Evolutionary conservation across 2,888 invertebrate species (phyloP), one percentile per base, ranked within the genome.

Genomic region (Podabrus alpinus): DNA sequence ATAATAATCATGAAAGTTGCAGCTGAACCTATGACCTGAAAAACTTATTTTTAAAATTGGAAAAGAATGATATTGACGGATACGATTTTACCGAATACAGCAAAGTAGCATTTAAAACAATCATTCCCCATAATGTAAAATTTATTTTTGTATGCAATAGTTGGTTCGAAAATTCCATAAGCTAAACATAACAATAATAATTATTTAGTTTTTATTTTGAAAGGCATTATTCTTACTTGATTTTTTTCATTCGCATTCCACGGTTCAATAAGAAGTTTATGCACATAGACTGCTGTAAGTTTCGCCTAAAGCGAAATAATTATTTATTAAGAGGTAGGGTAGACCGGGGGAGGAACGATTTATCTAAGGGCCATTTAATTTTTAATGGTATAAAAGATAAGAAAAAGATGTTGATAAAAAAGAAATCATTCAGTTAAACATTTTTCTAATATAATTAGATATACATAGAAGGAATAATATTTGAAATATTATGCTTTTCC

Each of bases 1-100:
- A 68, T 68, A 45, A 68, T 68, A n/a, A 16, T 59, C 13, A 68
- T 17, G 59, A 25, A 68, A 7, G 45, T 68, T 68, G 68, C 62
- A 64, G 62, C 62, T 19, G 62, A 64, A 17, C 62, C 21, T 19
- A 64, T 64, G 11, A 64, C 21, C 62, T 64, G 5, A 2, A 21
- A 64, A 19, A 24, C 7, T 64, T 19, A 64, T 19, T 19, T 64
- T 64, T 19, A 64, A 19, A 64, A 64, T 64, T 13, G 7, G 45
- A 45, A 45, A n/a, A 45, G n/a, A n/a, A 2, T 24, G n/a, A n/a
- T 45, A n/a, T 45, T 7, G 45, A 45, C 29, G n/a, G 29, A 29
- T 62, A 19, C 4, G 21, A n/a, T 19, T 9, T n/a, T 64, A 64
- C 62, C n/a, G 62, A 64, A 64, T 19, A 64, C 5, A 64, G 19